Percentiles rank a stretch among this genome's conserved stretches.
Conservation (phyloP, 1,140 invertebrate genomes). For the Rhopalosiphum maidis region DNA sequence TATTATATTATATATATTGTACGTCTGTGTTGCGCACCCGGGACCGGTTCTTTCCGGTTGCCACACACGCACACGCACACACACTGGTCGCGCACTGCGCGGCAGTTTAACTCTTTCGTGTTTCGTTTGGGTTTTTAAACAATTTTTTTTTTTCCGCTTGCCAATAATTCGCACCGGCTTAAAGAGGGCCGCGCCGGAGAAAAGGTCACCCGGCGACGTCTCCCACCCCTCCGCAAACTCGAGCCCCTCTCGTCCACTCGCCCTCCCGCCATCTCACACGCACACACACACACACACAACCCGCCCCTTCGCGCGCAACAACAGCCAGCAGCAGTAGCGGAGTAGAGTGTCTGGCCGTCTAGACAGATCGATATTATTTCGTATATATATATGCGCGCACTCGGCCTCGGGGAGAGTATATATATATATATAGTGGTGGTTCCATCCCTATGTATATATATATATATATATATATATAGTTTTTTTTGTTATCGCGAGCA, state of each 20-base stretch:
- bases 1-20: neutral
- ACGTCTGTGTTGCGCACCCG: neutral
- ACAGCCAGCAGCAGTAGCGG: neutral
- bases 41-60: slow-evolving; percentile 53
- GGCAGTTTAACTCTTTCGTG: slow-evolving; percentile 33
- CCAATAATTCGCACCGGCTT: slow-evolving; percentile 17
- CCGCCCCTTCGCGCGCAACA: neutral
- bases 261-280: too few species aligned
- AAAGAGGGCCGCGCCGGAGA: slow-evolving; percentile 38
- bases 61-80: neutral
- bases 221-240: neutral
- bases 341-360: slow-evolving; percentile 41
- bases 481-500: slow-evolving; percentile 11
- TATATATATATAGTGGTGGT: neutral
- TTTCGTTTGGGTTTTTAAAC: neutral
- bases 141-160: neutral
- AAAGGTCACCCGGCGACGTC: slow-evolving; percentile 38
- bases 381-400: neutral
- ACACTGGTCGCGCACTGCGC: neutral
- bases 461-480: neutral
- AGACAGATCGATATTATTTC: slow-evolving; percentile 55
- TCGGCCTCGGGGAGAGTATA: slow-evolving; percentile 16
- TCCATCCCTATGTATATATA: neutral
- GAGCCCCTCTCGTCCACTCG: neutral
- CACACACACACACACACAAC: neutral